phyloP scores from a whole-genome alignment of 2,888 invertebrate genomes.

The Tenthredo mesomela region DNA sequence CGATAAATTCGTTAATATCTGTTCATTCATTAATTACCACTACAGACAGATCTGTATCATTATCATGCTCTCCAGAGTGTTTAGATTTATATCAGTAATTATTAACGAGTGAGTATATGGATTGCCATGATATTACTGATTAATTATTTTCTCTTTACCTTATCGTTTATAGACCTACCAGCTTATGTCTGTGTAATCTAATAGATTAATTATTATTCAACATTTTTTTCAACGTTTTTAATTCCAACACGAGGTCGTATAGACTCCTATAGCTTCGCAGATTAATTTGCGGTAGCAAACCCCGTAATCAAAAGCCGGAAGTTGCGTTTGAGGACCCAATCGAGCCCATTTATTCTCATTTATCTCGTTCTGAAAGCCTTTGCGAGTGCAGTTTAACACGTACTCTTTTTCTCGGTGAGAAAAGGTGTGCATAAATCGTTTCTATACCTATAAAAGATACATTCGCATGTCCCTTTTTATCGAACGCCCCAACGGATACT shows the following conservation, averaged over 20 bases:
- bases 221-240: neutral
- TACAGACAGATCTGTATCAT: neutral
- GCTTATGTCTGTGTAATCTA: neutral
- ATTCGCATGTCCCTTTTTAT: neutral
- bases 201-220: conserved; percentile 20
- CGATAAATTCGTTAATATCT: conserved; percentile 9
- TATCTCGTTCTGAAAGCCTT: neutral
- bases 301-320: conserved; percentile 40
- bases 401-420: neutral
- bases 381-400: conserved; percentile 11
- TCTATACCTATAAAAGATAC: neutral
- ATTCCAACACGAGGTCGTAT: conserved; percentile 22
- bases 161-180: neutral
- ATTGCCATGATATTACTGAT: neutral
- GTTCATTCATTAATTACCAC: conserved; percentile 25
- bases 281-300: conserved; percentile 27
- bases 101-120: neutral
- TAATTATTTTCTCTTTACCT: neutral
- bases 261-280: neutral
- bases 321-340: conserved; percentile 36
- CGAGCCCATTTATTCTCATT: conserved; percentile 39
- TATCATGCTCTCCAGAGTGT: neutral
- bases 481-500: neutral
- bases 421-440: neutral
- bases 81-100: conserved; percentile 10